A percentile compares a stretch with the other conserved stretches of the same genome.
phyloP scores from a whole-genome alignment of 1,140 invertebrate genomes.

The Drosophila watanabei region DNA sequence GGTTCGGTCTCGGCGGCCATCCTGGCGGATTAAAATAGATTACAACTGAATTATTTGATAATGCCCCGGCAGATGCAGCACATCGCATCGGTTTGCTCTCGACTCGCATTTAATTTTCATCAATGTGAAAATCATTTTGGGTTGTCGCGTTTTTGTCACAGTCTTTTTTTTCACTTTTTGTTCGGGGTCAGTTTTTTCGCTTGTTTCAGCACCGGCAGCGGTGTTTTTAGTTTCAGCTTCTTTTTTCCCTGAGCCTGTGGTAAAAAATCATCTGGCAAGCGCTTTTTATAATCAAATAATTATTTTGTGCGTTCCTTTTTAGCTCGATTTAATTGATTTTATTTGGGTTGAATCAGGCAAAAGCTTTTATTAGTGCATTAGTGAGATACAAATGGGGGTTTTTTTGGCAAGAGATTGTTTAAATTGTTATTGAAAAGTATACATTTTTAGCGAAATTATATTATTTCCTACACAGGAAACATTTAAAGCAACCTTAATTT shows the following conservation, averaged over 20 bases:
- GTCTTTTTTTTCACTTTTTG: not conserved
- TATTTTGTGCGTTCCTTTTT: constrained; percentile 11
- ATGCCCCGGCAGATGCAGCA: constrained; percentile 37
- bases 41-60: constrained; percentile 77
- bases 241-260: constrained; percentile 13
- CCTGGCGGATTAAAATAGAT: constrained; percentile 65
- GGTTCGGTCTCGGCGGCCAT: not conserved
- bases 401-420: not conserved
- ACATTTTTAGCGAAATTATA: not conserved
- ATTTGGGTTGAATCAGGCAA: constrained; percentile 40
- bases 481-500: too few species aligned
- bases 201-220: not conserved
- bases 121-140: constrained; percentile 56
- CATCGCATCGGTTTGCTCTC: constrained; percentile 20
- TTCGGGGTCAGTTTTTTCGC: not conserved
- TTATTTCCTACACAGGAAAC: not conserved
- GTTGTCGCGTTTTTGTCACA: constrained; percentile 35
- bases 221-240: constrained; percentile 28
- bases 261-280: constrained; percentile 19
- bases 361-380: constrained; percentile 5
- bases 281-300: constrained; percentile 38
- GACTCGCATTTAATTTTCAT: constrained; percentile 45
- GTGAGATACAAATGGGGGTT: not conserved
- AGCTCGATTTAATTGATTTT: constrained; percentile 41
- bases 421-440: not conserved